phyloP scores from a whole-genome alignment of 1,140 invertebrate genomes.

The Trigoniulus corallinus region DNA sequence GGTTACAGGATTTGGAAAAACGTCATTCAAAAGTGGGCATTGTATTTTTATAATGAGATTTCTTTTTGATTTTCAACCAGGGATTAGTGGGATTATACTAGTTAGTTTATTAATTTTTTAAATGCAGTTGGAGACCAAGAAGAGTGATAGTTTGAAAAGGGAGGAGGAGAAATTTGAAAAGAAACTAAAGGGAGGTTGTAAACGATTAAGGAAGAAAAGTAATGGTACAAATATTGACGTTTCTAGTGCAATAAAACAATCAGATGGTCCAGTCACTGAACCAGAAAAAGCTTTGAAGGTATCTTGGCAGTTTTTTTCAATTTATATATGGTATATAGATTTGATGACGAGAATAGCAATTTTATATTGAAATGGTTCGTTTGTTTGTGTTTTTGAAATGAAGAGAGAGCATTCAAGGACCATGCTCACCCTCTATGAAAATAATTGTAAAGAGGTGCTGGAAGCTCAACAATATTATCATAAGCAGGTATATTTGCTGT shows the following conservation, averaged over 20 bases:
- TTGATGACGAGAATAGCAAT: not conserved
- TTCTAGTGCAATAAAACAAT: constrained; percentile 42
- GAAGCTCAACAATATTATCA: constrained; percentile 71
- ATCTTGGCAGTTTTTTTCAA: too few species aligned
- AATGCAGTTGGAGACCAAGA: not conserved
- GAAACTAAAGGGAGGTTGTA: not conserved
- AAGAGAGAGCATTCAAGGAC: constrained; percentile 45
- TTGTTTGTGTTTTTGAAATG: constrained; percentile 17
- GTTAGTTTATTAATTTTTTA: too few species aligned
- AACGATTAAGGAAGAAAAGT: not conserved
- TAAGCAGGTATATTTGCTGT: constrained; percentile 33
- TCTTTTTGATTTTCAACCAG: constrained; percentile 28
- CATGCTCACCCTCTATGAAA: constrained; percentile 42
- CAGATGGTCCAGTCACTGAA: not conserved
- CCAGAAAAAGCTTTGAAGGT: not conserved
- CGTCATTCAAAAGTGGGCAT: constrained; percentile 60
- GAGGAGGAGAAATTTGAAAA: constrained; percentile 34
- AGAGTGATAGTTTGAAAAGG: constrained; percentile 22
- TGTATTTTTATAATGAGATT: constrained; percentile 5
- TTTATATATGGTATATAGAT: too few species aligned
- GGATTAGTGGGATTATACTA: constrained; percentile 26
- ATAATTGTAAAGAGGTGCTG: constrained; percentile 53
- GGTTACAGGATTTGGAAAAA: constrained; percentile 60
- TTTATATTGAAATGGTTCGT: not conserved
- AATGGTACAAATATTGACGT: too few species aligned